Percentiles rank a stretch among this genome's conserved stretches.
Evolutionary conservation across 2,113 vertebrate species (phyloP).

Genomic region (Heterocephalus glaber): DNA sequence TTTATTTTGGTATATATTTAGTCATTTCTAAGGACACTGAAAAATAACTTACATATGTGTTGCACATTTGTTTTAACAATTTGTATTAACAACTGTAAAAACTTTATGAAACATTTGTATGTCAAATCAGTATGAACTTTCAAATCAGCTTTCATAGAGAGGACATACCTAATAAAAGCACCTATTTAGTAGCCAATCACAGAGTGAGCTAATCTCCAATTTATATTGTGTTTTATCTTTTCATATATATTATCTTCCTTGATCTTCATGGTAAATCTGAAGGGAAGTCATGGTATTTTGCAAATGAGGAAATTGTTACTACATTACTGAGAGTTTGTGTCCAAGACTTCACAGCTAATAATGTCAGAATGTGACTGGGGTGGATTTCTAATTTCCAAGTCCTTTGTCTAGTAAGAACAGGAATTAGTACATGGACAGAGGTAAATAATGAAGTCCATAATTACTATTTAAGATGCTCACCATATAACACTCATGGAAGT

Average conservation of each 20-base stretch:
- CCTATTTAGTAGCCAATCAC: background rate
- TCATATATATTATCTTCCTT: background rate
- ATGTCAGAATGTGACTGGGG: background rate
- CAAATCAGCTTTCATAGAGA: background rate
- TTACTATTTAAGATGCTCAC: constrained; percentile 8
- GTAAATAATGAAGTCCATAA: constrained; percentile 7
- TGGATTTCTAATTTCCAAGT: background rate
- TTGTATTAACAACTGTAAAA: background rate
- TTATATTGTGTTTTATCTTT: constrained; percentile 29
- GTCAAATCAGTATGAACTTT: constrained; percentile 7
- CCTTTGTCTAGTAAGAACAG: background rate
- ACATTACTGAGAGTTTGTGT: constrained; percentile 27
- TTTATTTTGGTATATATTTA: background rate
- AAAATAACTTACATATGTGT: background rate
- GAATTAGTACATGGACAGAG: background rate
- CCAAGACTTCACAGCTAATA: background rate
- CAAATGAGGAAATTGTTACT: constrained; percentile 45
- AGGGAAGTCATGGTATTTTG: background rate
- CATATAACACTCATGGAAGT: background rate
- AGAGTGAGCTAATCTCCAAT: background rate
- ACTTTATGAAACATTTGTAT: background rate
- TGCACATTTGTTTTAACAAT: background rate
- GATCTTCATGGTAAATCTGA: constrained; percentile 5
- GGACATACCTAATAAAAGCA: background rate
- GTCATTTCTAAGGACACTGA: background rate